phyloP scores from a whole-genome alignment of 2,888 invertebrate genomes.

The Lasioglossum zephyrum region DNA sequence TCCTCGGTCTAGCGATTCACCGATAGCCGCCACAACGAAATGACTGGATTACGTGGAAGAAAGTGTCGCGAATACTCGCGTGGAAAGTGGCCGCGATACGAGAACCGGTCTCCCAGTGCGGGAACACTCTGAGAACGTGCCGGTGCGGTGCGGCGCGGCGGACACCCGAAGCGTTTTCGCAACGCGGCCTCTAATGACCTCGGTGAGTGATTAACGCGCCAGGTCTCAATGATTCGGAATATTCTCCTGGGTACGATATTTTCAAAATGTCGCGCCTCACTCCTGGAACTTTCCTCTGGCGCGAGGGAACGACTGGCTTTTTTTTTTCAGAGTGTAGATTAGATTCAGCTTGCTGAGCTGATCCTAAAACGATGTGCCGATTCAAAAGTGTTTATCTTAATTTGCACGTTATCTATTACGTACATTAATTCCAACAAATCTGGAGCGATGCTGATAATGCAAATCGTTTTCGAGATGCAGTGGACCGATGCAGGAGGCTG shows the following conservation, averaged over 20 bases:
- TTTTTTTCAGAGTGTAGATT: neutral
- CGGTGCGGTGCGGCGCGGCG: neutral
- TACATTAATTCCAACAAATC: too few relatives aligned
- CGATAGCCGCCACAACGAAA: neutral
- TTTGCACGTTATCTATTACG: too few relatives aligned
- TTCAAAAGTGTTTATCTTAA: too few relatives aligned
- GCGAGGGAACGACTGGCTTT: neutral
- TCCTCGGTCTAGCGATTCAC: neutral
- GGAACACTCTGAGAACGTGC: neutral
- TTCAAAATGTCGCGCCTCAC: neutral
- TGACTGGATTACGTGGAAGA: conserved; percentile 16
- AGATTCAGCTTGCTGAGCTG: too few relatives aligned
- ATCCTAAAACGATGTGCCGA: neutral
- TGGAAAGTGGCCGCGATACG: conserved; percentile 28
- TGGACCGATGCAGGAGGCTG: neutral
- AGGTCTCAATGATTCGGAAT: neutral
- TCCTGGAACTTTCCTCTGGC: neutral
- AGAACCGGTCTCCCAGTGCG: conserved; percentile 4
- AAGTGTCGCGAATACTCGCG: conserved; percentile 18
- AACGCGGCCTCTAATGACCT: conserved; percentile 23
- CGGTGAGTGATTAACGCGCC: conserved; percentile 36
- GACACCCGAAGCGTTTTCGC: neutral
- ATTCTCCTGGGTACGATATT: neutral
- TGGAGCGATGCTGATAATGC: neutral
- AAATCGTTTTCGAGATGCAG: neutral